Evolutionary conservation across 1,140 invertebrate genomes (phyloP).

Genomic region (Atta colombica): DNA sequence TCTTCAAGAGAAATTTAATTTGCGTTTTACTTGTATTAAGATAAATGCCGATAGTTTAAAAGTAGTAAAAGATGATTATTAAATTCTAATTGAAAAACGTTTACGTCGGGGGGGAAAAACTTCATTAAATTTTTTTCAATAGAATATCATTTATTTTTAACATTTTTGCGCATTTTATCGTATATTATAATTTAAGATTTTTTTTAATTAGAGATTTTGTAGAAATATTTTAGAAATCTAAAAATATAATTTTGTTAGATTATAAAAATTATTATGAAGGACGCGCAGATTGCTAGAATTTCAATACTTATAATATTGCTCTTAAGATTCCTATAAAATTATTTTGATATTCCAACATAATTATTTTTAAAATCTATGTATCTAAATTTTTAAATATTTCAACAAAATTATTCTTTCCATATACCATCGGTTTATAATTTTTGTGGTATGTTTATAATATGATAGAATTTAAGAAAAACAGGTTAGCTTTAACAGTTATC

Average conservation of each 20-base stretch:
- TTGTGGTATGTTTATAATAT: neutral
- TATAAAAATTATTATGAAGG: too few species aligned
- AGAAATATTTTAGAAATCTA: too few species aligned
- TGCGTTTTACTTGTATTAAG: neutral
- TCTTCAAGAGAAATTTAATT: neutral
- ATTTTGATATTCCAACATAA: too few species aligned
- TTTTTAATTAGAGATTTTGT: too few species aligned
- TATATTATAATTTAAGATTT: neutral
- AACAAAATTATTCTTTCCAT: neutral
- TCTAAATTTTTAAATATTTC: too few species aligned
- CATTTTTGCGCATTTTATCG: neutral
- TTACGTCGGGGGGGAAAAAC: neutral
- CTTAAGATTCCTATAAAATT: too few species aligned
- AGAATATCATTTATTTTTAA: neutral
- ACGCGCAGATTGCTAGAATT: too few species aligned
- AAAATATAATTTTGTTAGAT: too few species aligned
- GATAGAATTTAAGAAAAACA: neutral
- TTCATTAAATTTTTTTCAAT: neutral
- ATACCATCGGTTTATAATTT: neutral
- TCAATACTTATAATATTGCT: too few species aligned
- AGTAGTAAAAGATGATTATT: neutral
- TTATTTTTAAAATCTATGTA: too few species aligned
- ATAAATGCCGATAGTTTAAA: neutral
- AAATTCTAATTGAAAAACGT: neutral
- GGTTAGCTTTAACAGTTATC: neutral